Conservation (phyloP, 2,888 invertebrate species). For the Isoperla grammatica region DNA sequence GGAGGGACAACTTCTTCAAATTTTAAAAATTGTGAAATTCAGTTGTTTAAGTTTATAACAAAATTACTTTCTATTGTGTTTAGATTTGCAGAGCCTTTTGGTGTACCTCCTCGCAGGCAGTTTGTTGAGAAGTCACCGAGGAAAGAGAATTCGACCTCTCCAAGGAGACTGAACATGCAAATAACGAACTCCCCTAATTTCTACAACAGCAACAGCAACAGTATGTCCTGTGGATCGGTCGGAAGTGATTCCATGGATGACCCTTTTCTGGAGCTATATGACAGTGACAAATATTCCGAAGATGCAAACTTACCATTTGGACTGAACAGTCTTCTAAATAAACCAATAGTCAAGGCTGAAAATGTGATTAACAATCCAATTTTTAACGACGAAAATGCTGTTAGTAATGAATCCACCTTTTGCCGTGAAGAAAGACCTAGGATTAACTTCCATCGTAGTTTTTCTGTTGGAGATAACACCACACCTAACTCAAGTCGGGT, state of each 20-base stretch:
- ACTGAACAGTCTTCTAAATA: too few relatives aligned
- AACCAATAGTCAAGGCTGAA: too few relatives aligned
- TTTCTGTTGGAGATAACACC: conserved; percentile 27
- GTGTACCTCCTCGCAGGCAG: conserved; percentile 41
- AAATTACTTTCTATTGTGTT: conserved; percentile 26
- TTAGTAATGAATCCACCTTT: too few relatives aligned
- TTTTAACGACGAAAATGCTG: too few relatives aligned
- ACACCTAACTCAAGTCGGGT: conserved; percentile 31
- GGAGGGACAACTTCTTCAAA: too few relatives aligned
- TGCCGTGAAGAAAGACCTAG: neutral
- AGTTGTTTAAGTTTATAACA: too few relatives aligned
- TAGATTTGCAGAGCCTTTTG: conserved; percentile 44
- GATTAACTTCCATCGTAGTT: conserved; percentile 12
- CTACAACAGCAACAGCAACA: conserved; percentile 47
- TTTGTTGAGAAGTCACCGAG: conserved; percentile 28
- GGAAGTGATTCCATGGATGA: conserved; percentile 55
- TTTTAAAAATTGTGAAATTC: too few relatives aligned
- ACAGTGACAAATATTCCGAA: conserved; percentile 46
- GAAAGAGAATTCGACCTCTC: conserved; percentile 32
- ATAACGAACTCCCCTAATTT: conserved; percentile 23
- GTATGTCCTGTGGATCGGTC: conserved; percentile 49
- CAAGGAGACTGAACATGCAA: neutral
- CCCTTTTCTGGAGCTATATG: conserved; percentile 58
- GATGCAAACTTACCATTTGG: neutral
- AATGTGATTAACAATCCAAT: too few relatives aligned